Base-by-base conservation (phyloP, 2,888 invertebrate genomes). In the Pammene fasciana region DNA sequence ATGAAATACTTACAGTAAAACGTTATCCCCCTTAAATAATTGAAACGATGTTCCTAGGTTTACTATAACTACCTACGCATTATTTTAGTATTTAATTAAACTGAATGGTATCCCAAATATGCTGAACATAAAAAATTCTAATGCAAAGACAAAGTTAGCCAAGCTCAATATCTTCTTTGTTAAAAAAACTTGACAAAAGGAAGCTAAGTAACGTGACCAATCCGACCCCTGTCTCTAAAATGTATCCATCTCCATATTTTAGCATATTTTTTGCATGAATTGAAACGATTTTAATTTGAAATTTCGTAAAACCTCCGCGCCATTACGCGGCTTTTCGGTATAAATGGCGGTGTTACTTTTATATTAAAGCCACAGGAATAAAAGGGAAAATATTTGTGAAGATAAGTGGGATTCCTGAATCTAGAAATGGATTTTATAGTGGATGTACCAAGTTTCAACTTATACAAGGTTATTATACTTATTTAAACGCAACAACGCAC, bases 281-380 rank as follows among this genome's bases (percentile, higher is more conserved):
- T 87, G 84, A 83, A 83, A 78, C 78, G 82, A 88, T 89, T 90
- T 90, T 87, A 87, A 90, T 87, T 88, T 89, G 82, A 89, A 89
- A 89, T 89, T 83, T 78, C 77, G 78, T 74, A 78, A 79, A 83
- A 84, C 26, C 64, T 26, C 43, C 81, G 82, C 76, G 76, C 80
- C 79, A 78, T 82, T 82, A 82, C 81, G 80, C 75, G 78, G 79
- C 67, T 73, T 73, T 73, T 75, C 60, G 61, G 62, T 67, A 60
- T 50, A 45, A 66, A 66, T 66, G 26, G 60, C 54, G 46, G 48
- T 48, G 46, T 67, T 67, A 55, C 55, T 59, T 68, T 68, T 45
- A 45, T 64, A 68, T 68, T 68, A 59, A 68, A 68, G 34, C 16
- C 8, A n/a, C n/a, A 34, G 55, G 26, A 43, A 41, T 48, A 10